These are phyloP conservation scores for Cataglyphis livida DNA, from an alignment of 2,888 invertebrate genomes.

Conservation along the genomic window DNA sequence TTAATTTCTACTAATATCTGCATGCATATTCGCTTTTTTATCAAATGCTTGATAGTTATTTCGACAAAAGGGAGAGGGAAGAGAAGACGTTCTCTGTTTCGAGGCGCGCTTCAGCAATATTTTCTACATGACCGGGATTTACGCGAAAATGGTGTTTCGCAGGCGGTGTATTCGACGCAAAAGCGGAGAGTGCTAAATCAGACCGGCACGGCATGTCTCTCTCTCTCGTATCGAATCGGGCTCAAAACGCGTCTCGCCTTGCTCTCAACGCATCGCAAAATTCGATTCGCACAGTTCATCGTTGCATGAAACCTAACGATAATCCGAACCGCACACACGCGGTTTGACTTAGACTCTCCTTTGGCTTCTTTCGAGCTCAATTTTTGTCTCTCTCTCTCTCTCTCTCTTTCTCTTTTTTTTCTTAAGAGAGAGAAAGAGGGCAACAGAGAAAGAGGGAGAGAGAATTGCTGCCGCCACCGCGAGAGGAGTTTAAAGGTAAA, in stretches of 20 bases:
- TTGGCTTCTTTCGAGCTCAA: slow-evolving; percentile 61
- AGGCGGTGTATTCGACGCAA: neutral
- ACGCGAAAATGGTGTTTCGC: neutral
- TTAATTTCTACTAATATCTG: neutral
- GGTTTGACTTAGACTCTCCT: slow-evolving; percentile 30
- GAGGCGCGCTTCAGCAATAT: neutral
- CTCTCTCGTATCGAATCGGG: neutral
- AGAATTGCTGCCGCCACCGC: slow-evolving; percentile 50
- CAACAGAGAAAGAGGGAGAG: slow-evolving; percentile 6
- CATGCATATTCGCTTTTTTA: neutral
- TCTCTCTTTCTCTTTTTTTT: neutral
- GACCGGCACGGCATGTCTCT: neutral
- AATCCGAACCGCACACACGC: slow-evolving; percentile 36
- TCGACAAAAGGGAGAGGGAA: neutral
- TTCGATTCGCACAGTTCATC: neutral
- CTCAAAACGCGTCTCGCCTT: slow-evolving; percentile 6
- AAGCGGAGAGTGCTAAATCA: slow-evolving; percentile 24
- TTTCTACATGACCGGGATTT: slow-evolving; percentile 8
- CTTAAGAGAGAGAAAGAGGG: slow-evolving; percentile 18
- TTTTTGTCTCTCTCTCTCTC: slow-evolving; percentile 61
- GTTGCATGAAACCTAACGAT: slow-evolving; percentile 16
- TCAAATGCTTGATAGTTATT: neutral
- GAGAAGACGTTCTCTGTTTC: neutral
- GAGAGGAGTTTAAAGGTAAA: slow-evolving; percentile 81
- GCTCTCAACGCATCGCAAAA: neutral